A percentile compares a stretch with the other conserved stretches of the same genome.
Evolutionary conservation across 2,113 vertebrate species (phyloP).

Genomic region (Scartelaos histophorus): DNA sequence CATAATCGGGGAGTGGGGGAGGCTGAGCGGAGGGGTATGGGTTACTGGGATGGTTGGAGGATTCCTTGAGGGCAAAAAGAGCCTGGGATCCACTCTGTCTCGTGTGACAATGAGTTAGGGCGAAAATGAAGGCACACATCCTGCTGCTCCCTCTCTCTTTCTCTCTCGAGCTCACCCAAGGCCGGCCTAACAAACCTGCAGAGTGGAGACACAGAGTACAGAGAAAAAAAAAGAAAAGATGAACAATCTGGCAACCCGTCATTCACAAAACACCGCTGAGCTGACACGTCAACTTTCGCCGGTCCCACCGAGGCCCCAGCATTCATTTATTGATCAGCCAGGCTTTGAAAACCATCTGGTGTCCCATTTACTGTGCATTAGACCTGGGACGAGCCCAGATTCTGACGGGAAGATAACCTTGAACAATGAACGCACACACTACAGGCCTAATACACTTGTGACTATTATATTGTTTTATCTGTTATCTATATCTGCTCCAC

Average conservation of each 20-base stretch:
- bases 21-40: slow-evolving; percentile 79
- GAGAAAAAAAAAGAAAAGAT: background rate
- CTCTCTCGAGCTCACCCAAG: slow-evolving; percentile 70
- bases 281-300: slow-evolving; percentile 54
- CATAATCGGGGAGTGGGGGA: slow-evolving; percentile 77
- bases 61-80: slow-evolving; percentile 66
- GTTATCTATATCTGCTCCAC: too few species aligned
- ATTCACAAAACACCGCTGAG: slow-evolving; percentile 30
- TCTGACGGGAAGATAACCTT: background rate
- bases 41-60: slow-evolving; percentile 80
- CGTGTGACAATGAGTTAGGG: slow-evolving; percentile 92
- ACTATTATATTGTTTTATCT: background rate
- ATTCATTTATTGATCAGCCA: slow-evolving; percentile 77
- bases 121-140: slow-evolving; percentile 99
- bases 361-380: slow-evolving; percentile 75
- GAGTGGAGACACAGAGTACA: slow-evolving; percentile 8
- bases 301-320: slow-evolving; percentile 44
- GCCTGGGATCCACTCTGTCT: slow-evolving; percentile 87
- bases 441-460: slow-evolving; percentile 55
- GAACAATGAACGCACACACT: background rate
- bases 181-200: slow-evolving; percentile 95
- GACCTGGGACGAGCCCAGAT: background rate
- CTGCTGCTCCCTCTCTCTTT: slow-evolving; percentile 74
- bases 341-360: slow-evolving; percentile 76
- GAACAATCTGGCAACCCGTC: background rate